Conservation (phyloP, 2,113 vertebrate species). For the Bothrops jararaca region DNA sequence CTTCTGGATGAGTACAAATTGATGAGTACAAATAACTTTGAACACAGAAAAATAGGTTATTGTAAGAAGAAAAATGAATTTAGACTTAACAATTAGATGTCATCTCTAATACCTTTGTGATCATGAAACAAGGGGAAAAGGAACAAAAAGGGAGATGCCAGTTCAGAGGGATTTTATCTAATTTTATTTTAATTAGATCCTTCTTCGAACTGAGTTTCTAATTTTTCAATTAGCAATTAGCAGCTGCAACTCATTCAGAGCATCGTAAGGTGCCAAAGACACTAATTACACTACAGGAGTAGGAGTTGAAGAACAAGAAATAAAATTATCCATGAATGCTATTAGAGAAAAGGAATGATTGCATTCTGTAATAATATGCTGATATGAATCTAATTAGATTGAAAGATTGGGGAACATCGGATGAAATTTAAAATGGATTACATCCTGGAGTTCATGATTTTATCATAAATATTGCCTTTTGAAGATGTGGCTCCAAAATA, state of each 20-base stretch:
- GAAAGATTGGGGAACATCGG: constrained; percentile 70
- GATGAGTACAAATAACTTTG: not conserved
- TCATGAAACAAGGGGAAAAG: constrained; percentile 55
- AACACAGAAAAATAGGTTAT: constrained; percentile 41
- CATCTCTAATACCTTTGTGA: constrained; percentile 65
- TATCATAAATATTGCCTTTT: constrained; percentile 50
- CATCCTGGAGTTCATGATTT: constrained; percentile 64
- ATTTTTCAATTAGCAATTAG: constrained; percentile 99
- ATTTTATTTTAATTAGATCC: constrained; percentile 96
- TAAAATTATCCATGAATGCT: constrained; percentile 81
- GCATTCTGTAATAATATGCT: constrained; percentile 80
- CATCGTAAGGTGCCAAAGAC: constrained; percentile 81
- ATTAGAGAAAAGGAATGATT: constrained; percentile 83
- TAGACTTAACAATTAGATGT: constrained; percentile 62
- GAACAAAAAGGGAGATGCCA: constrained; percentile 75
- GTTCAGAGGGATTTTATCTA: constrained; percentile 87
- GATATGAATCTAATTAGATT: constrained; percentile 80
- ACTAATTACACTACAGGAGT: constrained; percentile 82
- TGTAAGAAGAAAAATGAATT: constrained; percentile 58
- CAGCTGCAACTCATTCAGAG: constrained; percentile 85
- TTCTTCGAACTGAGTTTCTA: constrained; percentile 94
- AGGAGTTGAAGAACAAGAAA: constrained; percentile 79
- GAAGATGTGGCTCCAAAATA: constrained; percentile 45
- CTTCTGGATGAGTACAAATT: not conserved
- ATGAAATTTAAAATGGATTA: constrained; percentile 64